phyloP scores from a whole-genome alignment of 2,888 invertebrate genomes.

The Metopia argyrocephala region DNA sequence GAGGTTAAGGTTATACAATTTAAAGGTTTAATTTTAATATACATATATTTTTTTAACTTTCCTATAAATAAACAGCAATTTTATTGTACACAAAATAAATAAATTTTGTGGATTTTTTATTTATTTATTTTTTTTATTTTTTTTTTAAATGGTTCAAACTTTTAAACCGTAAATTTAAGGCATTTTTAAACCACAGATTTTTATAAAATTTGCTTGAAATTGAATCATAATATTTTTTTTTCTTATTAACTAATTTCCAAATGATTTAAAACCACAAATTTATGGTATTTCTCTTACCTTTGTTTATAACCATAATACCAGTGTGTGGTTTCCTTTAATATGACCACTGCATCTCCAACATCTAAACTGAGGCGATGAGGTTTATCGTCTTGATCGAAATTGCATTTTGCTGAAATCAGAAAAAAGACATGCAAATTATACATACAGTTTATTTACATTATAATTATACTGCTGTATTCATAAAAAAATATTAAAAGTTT shows the following conservation, averaged over 20 bases:
- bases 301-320: constrained; percentile 79
- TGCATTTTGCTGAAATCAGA: constrained; percentile 76
- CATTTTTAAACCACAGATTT: too few relatives aligned
- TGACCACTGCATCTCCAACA: constrained; percentile 78
- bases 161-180: too few relatives aligned
- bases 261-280: too few relatives aligned
- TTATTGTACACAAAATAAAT: neutral
- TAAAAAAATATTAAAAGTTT: too few relatives aligned
- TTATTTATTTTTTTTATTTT: too few relatives aligned
- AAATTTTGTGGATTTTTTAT: too few relatives aligned
- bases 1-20: neutral
- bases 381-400: constrained; percentile 77
- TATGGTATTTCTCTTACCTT: constrained; percentile 74
- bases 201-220: too few relatives aligned
- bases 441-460: neutral
- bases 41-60: too few relatives aligned
- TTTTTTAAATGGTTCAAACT: too few relatives aligned
- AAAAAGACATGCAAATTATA: constrained; percentile 9
- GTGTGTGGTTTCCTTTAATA: constrained; percentile 77
- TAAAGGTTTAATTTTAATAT: neutral
- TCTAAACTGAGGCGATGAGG: constrained; percentile 77
- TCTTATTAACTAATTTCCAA: too few relatives aligned
- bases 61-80: neutral
- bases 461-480: too few relatives aligned
- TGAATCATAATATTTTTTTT: too few relatives aligned